phyloP scores from a whole-genome alignment of 2,888 invertebrate species.

The Euspilapteryx auroguttella region DNA sequence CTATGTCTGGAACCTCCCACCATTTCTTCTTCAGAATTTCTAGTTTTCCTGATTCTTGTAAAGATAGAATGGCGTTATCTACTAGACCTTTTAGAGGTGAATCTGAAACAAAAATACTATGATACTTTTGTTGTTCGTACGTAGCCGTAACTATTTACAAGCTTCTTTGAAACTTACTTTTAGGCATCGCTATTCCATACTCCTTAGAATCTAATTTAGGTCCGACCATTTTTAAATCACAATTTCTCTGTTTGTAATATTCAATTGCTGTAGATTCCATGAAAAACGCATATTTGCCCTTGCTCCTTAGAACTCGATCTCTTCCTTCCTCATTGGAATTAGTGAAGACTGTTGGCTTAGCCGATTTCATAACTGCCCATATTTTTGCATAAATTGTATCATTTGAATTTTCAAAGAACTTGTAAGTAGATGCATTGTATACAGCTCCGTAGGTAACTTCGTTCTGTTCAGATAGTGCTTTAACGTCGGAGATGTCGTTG shows the following conservation, averaged over 20 bases:
- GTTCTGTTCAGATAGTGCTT: constrained; percentile 80
- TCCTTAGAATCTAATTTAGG: constrained; percentile 76
- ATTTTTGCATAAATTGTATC: constrained; percentile 85
- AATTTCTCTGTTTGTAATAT: constrained; percentile 81
- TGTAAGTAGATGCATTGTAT: constrained; percentile 76
- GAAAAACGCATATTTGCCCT: constrained; percentile 86
- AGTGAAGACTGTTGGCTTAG: constrained; percentile 80
- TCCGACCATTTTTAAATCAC: constrained; percentile 79
- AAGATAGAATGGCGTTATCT: constrained; percentile 80
- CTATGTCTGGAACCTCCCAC: constrained; percentile 75
- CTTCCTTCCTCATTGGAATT: constrained; percentile 81
- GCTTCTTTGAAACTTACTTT: constrained; percentile 69
- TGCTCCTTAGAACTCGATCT: constrained; percentile 72
- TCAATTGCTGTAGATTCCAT: constrained; percentile 96
- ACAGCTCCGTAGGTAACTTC: constrained; percentile 85
- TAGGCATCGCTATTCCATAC: constrained; percentile 85
- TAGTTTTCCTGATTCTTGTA: constrained; percentile 85
- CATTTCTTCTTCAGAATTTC: constrained; percentile 80
- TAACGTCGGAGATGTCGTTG: constrained; percentile 78
- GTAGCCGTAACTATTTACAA: neutral
- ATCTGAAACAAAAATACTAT: no score
- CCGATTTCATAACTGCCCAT: constrained; percentile 86
- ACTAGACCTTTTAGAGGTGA: constrained; percentile 72
- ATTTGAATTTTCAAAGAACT: constrained; percentile 78
- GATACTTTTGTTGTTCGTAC: no score